Conservation (phyloP, 2,113 vertebrate species). For the Campylomormyrus numenius region DNA sequence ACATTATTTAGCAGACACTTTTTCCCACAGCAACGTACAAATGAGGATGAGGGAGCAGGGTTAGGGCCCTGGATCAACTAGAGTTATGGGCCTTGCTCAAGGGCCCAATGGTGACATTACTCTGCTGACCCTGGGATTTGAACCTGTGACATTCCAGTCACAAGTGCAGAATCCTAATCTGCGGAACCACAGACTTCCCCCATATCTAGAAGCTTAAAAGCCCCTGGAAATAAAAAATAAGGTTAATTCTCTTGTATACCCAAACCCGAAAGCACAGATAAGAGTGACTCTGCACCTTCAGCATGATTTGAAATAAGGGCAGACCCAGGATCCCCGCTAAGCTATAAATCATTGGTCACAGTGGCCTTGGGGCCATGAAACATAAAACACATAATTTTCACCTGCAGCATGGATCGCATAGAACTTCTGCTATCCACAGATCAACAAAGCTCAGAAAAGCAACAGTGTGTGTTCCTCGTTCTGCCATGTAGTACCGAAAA, state of each 20-base stretch:
- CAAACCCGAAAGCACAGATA: neutral
- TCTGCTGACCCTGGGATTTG: neutral
- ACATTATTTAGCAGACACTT: neutral
- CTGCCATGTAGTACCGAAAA: neutral
- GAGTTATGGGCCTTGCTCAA: neutral
- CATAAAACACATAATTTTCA: neutral
- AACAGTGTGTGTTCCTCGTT: neutral
- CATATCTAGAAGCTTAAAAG: neutral
- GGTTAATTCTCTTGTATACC: neutral
- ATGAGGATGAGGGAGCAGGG: neutral
- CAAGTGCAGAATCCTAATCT: neutral
- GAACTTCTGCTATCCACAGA: neutral
- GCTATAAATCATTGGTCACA: neutral
- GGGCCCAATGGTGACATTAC: neutral
- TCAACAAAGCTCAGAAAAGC: neutral
- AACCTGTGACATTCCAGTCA: neutral
- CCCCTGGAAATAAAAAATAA: neutral
- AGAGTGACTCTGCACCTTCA: neutral
- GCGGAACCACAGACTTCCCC: neutral
- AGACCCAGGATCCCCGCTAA: neutral
- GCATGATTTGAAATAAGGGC: neutral
- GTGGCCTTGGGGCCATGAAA: neutral
- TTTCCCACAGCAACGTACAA: neutral
- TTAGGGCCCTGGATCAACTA: neutral
- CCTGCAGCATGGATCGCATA: neutral